Percentiles rank a stretch among this genome's conserved stretches.
Evolutionary conservation across 2,113 vertebrate genomes (phyloP).

Genomic region (Cathartes aura): DNA sequence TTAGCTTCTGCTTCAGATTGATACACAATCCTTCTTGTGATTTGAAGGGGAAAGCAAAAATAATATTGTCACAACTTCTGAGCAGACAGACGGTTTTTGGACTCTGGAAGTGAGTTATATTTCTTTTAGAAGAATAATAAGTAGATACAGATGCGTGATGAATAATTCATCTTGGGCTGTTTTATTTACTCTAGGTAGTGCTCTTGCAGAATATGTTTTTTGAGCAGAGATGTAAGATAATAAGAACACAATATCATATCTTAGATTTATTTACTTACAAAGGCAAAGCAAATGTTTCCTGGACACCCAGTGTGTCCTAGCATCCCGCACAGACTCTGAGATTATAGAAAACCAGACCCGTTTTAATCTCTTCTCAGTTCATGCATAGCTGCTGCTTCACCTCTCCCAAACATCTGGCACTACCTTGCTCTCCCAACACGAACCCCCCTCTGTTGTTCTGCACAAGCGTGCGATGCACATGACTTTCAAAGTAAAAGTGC

Average conservation of each 20-base stretch:
- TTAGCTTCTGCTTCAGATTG: neutral
- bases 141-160: slow-evolving; percentile 36
- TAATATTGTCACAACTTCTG: slow-evolving; percentile 51
- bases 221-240: slow-evolving; percentile 54
- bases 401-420: neutral
- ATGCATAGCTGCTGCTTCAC: neutral
- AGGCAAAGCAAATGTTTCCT: slow-evolving; percentile 17
- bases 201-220: slow-evolving; percentile 39
- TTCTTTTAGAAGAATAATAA: slow-evolving; percentile 63
- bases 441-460: neutral
- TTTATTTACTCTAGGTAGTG: slow-evolving; percentile 51
- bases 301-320: neutral
- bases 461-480: accelerated
- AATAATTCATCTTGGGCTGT: slow-evolving; percentile 61
- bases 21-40: slow-evolving; percentile 43
- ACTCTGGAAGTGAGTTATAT: slow-evolving; percentile 27
- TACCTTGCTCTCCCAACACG: neutral
- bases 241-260: slow-evolving; percentile 20
- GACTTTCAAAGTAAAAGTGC: neutral
- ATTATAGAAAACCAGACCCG: neutral
- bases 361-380: neutral
- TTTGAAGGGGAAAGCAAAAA: slow-evolving; percentile 57
- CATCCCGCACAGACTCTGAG: neutral
- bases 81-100: slow-evolving; percentile 22
- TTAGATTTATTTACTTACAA: slow-evolving; percentile 47